Percentiles rank a stretch among this genome's conserved stretches.
phyloP scores from a whole-genome alignment of 2,888 invertebrate species.

The Hipparchia sbordonii region DNA sequence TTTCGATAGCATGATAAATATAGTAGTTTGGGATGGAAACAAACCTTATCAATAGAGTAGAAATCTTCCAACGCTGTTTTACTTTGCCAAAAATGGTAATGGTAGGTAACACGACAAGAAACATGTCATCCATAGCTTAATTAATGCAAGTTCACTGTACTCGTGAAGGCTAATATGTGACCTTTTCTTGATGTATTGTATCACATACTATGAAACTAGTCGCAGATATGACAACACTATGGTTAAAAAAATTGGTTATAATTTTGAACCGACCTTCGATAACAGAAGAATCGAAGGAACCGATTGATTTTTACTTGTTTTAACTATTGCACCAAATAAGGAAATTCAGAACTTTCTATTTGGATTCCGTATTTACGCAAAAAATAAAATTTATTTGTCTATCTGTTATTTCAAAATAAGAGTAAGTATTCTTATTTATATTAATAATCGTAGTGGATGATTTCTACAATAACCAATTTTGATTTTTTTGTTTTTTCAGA shows the following conservation, averaged over 20 bases:
- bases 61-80: not conserved
- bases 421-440: too few relatives aligned
- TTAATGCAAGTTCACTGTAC: slow-evolving; percentile 23
- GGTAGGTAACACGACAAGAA: slow-evolving; percentile 9
- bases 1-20: not conserved
- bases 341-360: not conserved
- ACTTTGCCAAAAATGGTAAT: slow-evolving; percentile 2
- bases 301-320: too few relatives aligned
- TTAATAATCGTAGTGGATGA: too few relatives aligned
- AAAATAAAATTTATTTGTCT: not conserved
- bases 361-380: not conserved
- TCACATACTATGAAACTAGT: slow-evolving; percentile 9
- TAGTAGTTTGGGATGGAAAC: not conserved
- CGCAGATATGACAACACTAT: not conserved
- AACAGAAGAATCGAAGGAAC: too few relatives aligned
- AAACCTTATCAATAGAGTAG: not conserved
- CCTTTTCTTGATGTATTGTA: slow-evolving; percentile 25
- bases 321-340: too few relatives aligned
- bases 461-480: too few relatives aligned
- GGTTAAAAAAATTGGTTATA: not conserved
- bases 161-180: slow-evolving; percentile 21
- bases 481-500: too few relatives aligned
- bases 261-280: not conserved
- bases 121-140: slow-evolving; percentile 8
- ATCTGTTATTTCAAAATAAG: too few relatives aligned